Conservation (phyloP, 2,113 vertebrate genomes). For the Ceratotherium simum region DNA sequence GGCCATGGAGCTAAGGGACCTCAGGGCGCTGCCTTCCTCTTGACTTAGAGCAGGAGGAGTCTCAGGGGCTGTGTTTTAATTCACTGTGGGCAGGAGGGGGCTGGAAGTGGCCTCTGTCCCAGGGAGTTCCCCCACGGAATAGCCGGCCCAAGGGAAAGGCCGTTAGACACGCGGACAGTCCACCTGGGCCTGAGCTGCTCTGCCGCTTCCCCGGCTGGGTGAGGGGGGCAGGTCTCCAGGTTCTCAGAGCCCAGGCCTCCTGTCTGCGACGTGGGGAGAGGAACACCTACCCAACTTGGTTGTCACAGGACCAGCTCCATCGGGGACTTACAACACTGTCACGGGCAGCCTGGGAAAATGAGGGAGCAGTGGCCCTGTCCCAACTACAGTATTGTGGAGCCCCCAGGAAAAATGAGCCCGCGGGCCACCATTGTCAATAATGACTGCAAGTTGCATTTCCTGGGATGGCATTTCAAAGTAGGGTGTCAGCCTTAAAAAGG, state of each 20-base stretch:
- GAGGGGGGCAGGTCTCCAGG: neutral
- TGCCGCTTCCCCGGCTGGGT: neutral
- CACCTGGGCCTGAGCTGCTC: neutral
- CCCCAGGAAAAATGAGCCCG: neutral
- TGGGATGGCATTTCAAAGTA: neutral
- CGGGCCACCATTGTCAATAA: neutral
- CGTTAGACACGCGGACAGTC: neutral
- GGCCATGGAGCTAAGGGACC: too few species aligned
- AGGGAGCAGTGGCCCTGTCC: fast-evolving
- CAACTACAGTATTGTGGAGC: neutral
- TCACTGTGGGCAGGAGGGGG: neutral
- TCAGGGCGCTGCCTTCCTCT: neutral
- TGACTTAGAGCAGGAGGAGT: too few species aligned
- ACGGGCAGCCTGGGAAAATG: neutral
- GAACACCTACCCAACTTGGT: too few species aligned
- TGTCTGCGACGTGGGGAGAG: too few species aligned
- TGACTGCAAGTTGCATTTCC: neutral
- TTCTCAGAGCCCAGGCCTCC: neutral
- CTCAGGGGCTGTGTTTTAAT: neutral
- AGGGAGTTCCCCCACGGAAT: too few species aligned
- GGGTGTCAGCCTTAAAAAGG: neutral
- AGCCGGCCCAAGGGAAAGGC: neutral
- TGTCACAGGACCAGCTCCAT: neutral
- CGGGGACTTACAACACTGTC: neutral
- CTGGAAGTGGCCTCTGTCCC: neutral